These are phyloP conservation scores for Penaeus chinensis DNA, from an alignment of 1,140 invertebrate species.

Conservation along the genomic window DNA sequence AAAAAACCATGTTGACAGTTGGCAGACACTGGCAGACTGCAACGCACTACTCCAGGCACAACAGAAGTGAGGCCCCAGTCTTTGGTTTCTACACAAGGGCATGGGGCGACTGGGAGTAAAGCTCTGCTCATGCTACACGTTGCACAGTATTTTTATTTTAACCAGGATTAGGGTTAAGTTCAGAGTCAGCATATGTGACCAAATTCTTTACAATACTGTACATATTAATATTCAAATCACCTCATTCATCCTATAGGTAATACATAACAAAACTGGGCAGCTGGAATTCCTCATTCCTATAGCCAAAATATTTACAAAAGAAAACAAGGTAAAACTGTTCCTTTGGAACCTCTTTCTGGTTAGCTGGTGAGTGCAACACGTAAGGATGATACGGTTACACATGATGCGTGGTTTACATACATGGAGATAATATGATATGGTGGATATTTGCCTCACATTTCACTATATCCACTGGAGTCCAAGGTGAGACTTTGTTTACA, in stretches of 20 bases:
- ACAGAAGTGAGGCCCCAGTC: slow-evolving; percentile 60
- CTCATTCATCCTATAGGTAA: slow-evolving; percentile 53
- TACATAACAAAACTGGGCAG: slow-evolving; percentile 62
- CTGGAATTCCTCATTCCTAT: slow-evolving; percentile 56
- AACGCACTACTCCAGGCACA: slow-evolving; percentile 61
- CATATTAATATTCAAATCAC: slow-evolving; percentile 58
- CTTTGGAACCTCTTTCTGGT: slow-evolving; percentile 54
- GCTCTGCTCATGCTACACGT: slow-evolving; percentile 61
- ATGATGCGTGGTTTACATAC: slow-evolving; percentile 49
- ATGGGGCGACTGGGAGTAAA: slow-evolving; percentile 54
- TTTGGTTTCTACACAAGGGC: slow-evolving; percentile 61
- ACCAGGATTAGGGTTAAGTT: slow-evolving; percentile 60
- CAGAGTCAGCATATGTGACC: slow-evolving; percentile 56
- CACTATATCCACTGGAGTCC: slow-evolving; percentile 29
- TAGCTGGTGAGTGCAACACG: slow-evolving; percentile 54
- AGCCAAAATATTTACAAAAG: slow-evolving; percentile 61
- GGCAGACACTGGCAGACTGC: slow-evolving; percentile 58
- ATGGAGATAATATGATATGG: slow-evolving; percentile 53
- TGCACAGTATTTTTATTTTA: slow-evolving; percentile 54
- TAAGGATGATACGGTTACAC: slow-evolving; percentile 51
- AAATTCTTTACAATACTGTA: slow-evolving; percentile 61
- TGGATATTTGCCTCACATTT: slow-evolving; percentile 46
- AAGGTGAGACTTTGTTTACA: slow-evolving; percentile 36
- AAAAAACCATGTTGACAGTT: slow-evolving; percentile 57
- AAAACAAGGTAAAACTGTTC: slow-evolving; percentile 59